Evolutionary conservation across 2,113 vertebrate species (phyloP).

Genomic region (Cochlearius cochlearius): DNA sequence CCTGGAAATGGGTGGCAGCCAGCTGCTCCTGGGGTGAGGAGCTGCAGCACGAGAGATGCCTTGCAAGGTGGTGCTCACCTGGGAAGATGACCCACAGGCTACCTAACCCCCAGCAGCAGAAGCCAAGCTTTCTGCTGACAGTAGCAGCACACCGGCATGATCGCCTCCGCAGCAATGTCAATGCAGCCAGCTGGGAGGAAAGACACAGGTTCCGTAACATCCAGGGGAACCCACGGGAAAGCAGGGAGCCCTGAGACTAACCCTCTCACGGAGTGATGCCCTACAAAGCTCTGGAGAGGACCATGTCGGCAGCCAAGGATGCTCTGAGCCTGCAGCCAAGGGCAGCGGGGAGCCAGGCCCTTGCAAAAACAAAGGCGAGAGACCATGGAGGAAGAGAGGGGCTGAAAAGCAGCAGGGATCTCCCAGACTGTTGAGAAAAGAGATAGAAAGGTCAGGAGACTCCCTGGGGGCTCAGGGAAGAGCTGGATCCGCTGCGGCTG

Average conservation of each 20-base stretch:
- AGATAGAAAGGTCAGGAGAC: slow-evolving; percentile 36
- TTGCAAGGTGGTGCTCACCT: neutral
- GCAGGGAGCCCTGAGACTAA: neutral
- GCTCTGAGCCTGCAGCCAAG: neutral
- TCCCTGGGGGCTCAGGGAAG: neutral
- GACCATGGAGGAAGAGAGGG: rapidly evolving
- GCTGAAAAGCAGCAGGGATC: neutral
- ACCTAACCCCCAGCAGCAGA: neutral
- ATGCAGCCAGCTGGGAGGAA: neutral
- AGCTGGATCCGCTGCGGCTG: neutral
- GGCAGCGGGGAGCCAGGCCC: neutral
- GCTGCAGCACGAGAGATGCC: neutral
- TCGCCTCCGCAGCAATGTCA: neutral
- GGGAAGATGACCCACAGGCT: neutral
- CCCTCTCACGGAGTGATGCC: neutral
- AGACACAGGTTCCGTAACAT: neutral
- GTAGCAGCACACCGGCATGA: neutral
- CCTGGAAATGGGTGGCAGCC: neutral
- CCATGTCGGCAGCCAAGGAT: neutral
- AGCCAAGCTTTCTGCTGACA: neutral
- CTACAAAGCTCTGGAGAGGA: neutral
- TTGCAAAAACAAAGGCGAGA: neutral
- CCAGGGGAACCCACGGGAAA: neutral
- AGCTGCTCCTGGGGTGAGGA: neutral
- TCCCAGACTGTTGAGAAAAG: neutral